These are phyloP conservation scores for Neelides folsomi DNA, from an alignment of 2,888 invertebrate species.

Conservation along the genomic window DNA sequence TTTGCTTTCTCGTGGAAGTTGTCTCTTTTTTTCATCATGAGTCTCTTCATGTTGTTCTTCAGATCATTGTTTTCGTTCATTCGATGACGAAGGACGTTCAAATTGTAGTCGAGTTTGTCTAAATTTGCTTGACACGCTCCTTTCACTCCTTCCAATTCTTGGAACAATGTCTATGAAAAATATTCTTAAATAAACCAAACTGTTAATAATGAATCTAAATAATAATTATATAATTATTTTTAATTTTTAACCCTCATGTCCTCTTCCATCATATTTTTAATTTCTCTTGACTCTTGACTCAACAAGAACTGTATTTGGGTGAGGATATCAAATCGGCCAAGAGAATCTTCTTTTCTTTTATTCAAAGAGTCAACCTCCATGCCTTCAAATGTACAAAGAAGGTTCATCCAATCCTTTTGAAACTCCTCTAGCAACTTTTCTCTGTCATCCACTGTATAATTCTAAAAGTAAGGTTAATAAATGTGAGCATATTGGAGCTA, in stretches of 20 bases:
- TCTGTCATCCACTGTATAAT: slow-evolving; percentile 54
- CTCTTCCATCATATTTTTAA: slow-evolving; percentile 38
- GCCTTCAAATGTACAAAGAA: slow-evolving; percentile 51
- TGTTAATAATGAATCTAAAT: too few relatives aligned
- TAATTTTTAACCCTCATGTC: slow-evolving; percentile 31
- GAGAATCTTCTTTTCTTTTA: slow-evolving; percentile 17
- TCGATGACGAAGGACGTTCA: slow-evolving; percentile 67
- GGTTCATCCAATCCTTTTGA: slow-evolving; percentile 55
- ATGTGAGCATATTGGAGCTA: background rate
- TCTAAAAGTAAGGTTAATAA: slow-evolving; percentile 34
- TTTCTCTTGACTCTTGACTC: slow-evolving; percentile 47
- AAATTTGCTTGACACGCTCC: slow-evolving; percentile 68
- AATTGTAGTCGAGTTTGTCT: slow-evolving; percentile 83
- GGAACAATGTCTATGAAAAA: slow-evolving; percentile 52
- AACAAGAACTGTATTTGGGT: slow-evolving; percentile 33
- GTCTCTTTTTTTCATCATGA: slow-evolving; percentile 23
- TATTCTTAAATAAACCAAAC: background rate
- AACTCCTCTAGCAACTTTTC: slow-evolving; percentile 49
- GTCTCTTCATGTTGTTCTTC: slow-evolving; percentile 37
- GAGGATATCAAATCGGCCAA: slow-evolving; percentile 19
- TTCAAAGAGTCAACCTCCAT: slow-evolving; percentile 52
- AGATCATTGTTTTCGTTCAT: slow-evolving; percentile 75
- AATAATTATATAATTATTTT: too few relatives aligned
- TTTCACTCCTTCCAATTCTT: slow-evolving; percentile 64
- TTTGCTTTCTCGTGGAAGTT: slow-evolving; percentile 14